Percentiles rank a stretch among this genome's conserved stretches.
These are phyloP conservation scores for Apotomis betuletana DNA, from an alignment of 2,888 invertebrate species.

Conservation along the genomic window DNA sequence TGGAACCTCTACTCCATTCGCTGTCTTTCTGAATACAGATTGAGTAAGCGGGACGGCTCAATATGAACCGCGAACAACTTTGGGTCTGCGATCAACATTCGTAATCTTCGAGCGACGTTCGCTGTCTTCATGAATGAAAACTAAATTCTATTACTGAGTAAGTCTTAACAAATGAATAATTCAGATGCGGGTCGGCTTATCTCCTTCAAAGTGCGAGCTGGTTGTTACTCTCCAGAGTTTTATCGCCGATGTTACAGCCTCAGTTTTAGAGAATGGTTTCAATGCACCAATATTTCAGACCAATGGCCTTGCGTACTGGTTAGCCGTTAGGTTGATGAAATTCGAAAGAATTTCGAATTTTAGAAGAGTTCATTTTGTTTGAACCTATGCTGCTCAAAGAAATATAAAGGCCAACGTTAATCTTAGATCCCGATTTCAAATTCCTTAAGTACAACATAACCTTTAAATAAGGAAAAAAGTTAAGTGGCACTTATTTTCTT, in stretches of 20 bases:
- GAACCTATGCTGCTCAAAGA: too few relatives aligned
- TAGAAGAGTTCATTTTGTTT: too few relatives aligned
- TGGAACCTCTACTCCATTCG: too few relatives aligned
- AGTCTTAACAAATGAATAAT: slow-evolving; percentile 37
- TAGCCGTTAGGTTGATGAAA: not conserved
- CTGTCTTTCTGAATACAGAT: too few relatives aligned
- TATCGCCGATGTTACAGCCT: slow-evolving; percentile 24
- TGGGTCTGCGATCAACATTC: not conserved
- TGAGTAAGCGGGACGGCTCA: too few relatives aligned
- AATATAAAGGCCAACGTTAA: too few relatives aligned
- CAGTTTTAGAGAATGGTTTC: slow-evolving; percentile 10
- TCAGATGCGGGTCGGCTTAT: slow-evolving; percentile 36
- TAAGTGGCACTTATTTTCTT: too few relatives aligned
- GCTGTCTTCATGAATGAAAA: slow-evolving; percentile 16
- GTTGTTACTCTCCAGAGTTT: slow-evolving; percentile 18
- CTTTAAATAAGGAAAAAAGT: too few relatives aligned
- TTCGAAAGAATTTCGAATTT: too few relatives aligned
- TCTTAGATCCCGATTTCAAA: too few relatives aligned
- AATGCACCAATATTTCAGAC: not conserved
- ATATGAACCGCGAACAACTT: too few relatives aligned
- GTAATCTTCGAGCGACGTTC: not conserved
- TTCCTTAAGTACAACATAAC: too few relatives aligned
- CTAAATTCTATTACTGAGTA: slow-evolving; percentile 20
- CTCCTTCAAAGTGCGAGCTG: slow-evolving; percentile 26
- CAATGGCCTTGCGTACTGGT: not conserved